A percentile compares a stretch with the other conserved stretches of the same genome.
Evolutionary conservation across 2,113 vertebrate genomes (phyloP).

Genomic region (Daboia siamensis): DNA sequence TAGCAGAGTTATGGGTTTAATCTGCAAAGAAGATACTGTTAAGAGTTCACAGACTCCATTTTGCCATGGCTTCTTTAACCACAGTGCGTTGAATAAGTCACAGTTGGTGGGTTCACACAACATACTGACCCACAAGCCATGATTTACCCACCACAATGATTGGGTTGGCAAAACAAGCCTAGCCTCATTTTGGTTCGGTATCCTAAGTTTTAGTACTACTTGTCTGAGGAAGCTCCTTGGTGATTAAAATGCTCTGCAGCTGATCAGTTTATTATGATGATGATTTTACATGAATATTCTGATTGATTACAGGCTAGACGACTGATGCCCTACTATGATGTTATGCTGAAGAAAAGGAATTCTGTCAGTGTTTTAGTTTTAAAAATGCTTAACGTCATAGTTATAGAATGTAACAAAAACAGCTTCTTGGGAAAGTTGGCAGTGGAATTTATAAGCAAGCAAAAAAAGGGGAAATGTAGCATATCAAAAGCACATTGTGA

Average conservation of each 20-base stretch:
- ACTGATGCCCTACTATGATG: not conserved
- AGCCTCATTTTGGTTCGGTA: not conserved
- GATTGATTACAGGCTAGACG: not conserved
- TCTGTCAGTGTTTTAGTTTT: not conserved
- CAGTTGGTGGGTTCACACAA: not conserved
- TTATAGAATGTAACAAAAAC: not conserved
- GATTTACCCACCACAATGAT: not conserved
- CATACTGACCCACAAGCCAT: not conserved
- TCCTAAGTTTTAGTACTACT: not conserved
- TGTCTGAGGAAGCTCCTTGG: not conserved
- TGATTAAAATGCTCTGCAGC: not conserved
- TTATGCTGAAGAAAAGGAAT: not conserved
- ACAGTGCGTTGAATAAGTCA: not conserved
- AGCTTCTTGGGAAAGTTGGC: not conserved
- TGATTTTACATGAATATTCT: not conserved
- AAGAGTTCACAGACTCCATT: not conserved
- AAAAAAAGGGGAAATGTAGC: not conserved
- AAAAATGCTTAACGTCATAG: not conserved
- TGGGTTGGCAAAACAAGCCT: not conserved
- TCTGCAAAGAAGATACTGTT: not conserved
- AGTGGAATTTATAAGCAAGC: not conserved
- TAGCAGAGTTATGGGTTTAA: not conserved
- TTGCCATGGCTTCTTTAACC: not conserved
- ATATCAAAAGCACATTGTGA: not conserved
- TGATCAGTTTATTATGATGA: not conserved